phyloP scores from a whole-genome alignment of 2,113 vertebrate genomes.

The Larimichthys crocea region DNA sequence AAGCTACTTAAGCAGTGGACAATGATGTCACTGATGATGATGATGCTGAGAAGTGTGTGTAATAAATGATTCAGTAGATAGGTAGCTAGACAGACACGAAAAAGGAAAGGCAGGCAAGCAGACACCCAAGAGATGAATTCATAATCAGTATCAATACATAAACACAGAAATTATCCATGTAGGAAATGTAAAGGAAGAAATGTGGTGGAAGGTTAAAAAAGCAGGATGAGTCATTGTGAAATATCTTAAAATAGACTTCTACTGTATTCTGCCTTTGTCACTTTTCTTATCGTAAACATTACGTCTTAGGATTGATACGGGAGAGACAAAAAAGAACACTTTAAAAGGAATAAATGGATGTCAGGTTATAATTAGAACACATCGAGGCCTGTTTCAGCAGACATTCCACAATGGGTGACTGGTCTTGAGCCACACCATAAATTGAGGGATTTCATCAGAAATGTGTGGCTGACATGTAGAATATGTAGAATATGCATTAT shows the following conservation, averaged over 20 bases:
- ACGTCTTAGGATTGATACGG: not conserved
- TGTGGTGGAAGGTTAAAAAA: not conserved
- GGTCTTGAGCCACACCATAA: slow-evolving; percentile 75
- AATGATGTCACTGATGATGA: slow-evolving; percentile 50
- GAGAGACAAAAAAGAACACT: not conserved
- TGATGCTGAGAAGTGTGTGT: slow-evolving; percentile 39
- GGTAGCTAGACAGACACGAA: slow-evolving; percentile 1
- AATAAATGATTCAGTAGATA: slow-evolving; percentile 51
- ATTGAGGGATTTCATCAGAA: slow-evolving; percentile 82
- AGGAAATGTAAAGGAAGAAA: slow-evolving; percentile 13
- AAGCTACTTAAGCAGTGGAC: slow-evolving; percentile 44
- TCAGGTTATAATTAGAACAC: slow-evolving; percentile 66
- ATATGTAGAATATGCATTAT: slow-evolving; percentile 78
- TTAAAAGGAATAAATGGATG: slow-evolving; percentile 40
- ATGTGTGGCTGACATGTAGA: slow-evolving; percentile 71
- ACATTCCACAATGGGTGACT: slow-evolving; percentile 78
- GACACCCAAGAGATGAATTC: slow-evolving; percentile 1
- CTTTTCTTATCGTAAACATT: not conserved
- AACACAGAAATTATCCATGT: not conserved
- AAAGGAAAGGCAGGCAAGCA: not conserved
- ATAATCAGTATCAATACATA: not conserved
- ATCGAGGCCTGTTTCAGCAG: slow-evolving; percentile 71
- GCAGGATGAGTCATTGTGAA: slow-evolving; percentile 27
- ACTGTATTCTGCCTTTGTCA: not conserved
- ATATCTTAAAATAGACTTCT: slow-evolving; percentile 11